These are phyloP conservation scores for Leptinotarsa texana DNA, from an alignment of 1,140 invertebrate species.

Conservation along the genomic window DNA sequence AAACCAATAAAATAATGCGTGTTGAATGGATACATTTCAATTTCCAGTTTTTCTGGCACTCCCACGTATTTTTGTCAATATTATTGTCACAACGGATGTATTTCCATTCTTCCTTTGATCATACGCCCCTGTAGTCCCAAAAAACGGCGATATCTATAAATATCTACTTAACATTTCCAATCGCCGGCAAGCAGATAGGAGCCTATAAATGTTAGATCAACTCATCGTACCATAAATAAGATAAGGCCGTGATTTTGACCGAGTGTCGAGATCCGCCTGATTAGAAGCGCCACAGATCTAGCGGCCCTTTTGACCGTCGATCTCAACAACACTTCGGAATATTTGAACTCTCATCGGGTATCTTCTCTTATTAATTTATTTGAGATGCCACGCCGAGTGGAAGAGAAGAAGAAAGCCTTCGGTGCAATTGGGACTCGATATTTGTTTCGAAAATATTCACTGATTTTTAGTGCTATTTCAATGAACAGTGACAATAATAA, in stretches of 20 bases:
- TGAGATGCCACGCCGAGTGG: slow-evolving; percentile 26
- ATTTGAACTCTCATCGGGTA: slow-evolving; percentile 39
- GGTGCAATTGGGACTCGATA: too few species aligned
- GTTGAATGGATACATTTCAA: too few species aligned
- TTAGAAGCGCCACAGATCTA: slow-evolving; percentile 36
- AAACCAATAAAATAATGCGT: too few species aligned
- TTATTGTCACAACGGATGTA: too few species aligned
- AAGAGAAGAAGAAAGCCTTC: not conserved
- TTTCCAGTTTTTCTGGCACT: too few species aligned
- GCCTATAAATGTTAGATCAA: slow-evolving; percentile 43
- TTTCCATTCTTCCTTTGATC: too few species aligned
- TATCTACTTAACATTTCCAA: slow-evolving; percentile 50
- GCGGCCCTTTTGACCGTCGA: slow-evolving; percentile 38
- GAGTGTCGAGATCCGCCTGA: slow-evolving; percentile 47
- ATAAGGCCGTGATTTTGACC: slow-evolving; percentile 48
- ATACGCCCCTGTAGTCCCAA: slow-evolving; percentile 12
- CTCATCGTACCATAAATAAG: slow-evolving; percentile 49
- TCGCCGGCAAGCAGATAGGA: slow-evolving; percentile 44
- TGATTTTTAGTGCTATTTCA: too few species aligned
- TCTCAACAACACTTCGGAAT: slow-evolving; percentile 40
- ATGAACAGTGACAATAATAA: too few species aligned
- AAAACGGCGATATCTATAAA: slow-evolving; percentile 47
- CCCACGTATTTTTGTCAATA: too few species aligned
- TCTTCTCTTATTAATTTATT: slow-evolving; percentile 44
- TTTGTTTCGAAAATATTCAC: not conserved